Evolutionary conservation across 2,797 vertebrate genomes (phyloP), one percentile per base, ranked within the genome.

Genomic region (Anabas testudineus): DNA sequence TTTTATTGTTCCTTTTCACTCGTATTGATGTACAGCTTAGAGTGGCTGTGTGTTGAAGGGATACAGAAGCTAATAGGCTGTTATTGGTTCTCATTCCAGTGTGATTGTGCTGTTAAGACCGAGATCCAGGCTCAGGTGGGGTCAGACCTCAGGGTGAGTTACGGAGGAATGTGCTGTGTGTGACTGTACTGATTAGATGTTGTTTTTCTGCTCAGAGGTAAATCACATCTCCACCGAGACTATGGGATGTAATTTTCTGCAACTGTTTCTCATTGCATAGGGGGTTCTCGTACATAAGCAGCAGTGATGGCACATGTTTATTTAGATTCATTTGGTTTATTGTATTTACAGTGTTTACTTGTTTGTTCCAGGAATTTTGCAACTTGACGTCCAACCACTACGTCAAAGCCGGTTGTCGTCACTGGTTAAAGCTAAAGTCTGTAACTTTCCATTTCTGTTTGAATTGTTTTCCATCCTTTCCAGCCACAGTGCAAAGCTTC

Each of bases 1-100:
- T 87, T 90, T 93, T 92, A 92, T 90, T 92, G 84, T 89, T 90
- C 81, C 93, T 95, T 91, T 93, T 92, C 90, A 91, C 89, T 92
- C 89, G 93, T 86, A 75, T 75, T 83, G 79, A 86, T 78, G 78
- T 81, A 66, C 80, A 87, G 80, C 80, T 47, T 18, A 52, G 22
- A 21, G 62, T 66, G 54, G 30, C 76, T 45, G 58, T 43, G 71
- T 15, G 49, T 62, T 21, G 53, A 51, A 56, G 78, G 83, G 80
- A 71, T 85, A 45, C 71, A 36, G 60, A 72, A 65, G 63, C 66
- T 87, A 81, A 89, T 84, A 80, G 72, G 36, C 74, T 89, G 88
- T 93, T 94, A 92, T 91, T 93, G 89, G 87, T 85, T 90, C 85
- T 92, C 90, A 91, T 93, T 93, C 88, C 89, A 86, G 64, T 82